Base-by-base conservation (phyloP, 2,888 invertebrate species). In the Nomada goodeniana region DNA sequence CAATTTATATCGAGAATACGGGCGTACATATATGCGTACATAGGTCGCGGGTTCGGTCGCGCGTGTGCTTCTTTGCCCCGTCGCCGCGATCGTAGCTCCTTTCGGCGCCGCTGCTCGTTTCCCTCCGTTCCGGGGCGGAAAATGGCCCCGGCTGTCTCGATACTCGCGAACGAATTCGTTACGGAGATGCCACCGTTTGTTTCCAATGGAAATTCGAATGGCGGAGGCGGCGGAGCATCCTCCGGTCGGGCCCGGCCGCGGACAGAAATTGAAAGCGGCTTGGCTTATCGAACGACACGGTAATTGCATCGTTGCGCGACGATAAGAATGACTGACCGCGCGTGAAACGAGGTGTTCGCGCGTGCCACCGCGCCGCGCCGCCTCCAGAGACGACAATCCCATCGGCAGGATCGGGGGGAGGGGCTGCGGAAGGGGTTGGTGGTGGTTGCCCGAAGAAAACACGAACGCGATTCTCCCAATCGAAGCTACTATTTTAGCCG, bases 1-100 rank as follows among this genome's bases (percentile, higher is more conserved):
- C 90, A 89, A 89, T 89, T 90, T 89, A 90, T 90, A 87, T 89
- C 88, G 78, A 50, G 83, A 82, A 76, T 82, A 80, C 73, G 76
- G 75, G 71, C 47, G 23, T 26, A 13, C 57, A 57, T 11, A 26
- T 11, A 2, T 23, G 47, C 44, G 20, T 60, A 63, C 60, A 52
- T 76, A 64, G 26, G 23, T 29, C 47, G 15, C 18, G 10, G 23
- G 5, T 10, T 10, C 42, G 7, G 11, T 11, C 36, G 5, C n/a
- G 26, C 59, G 23, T 60, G 15, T 5, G 26, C 15, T 57, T 53
- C 52, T 63, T 23, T 26, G 20, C 20, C n/a, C 7, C 13, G 11
- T 67, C 52, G 20, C n/a, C 65, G 4, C 61, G 20, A 20, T 2
- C 2, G 2, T 7, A 7, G 20, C 13, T 20, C 11, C 53, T 1